Evolutionary conservation across 2,797 vertebrate species (phyloP).

Genomic region (Gastrophryne carolinensis): DNA sequence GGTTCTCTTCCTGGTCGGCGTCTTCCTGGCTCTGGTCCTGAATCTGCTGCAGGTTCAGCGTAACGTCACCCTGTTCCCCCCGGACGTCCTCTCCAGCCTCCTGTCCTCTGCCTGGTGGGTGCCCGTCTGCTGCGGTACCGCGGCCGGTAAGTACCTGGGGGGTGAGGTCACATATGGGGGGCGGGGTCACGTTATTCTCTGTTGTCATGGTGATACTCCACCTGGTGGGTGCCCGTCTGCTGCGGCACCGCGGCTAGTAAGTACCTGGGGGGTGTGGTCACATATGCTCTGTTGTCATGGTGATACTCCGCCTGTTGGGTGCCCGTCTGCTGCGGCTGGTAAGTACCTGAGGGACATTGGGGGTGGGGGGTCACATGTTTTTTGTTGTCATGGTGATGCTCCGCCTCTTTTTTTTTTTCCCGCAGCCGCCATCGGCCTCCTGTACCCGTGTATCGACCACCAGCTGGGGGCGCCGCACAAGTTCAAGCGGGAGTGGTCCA

Average conservation of each 20-base stretch:
- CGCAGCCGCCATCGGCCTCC: constrained; percentile 85
- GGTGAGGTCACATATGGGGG: too few species aligned
- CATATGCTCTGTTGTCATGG: too few species aligned
- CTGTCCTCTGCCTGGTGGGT: constrained; percentile 97
- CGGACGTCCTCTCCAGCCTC: constrained; percentile 91
- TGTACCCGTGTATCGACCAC: constrained; percentile 95
- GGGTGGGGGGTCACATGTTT: too few species aligned
- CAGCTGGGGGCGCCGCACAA: constrained; percentile 91
- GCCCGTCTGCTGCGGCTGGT: too few species aligned
- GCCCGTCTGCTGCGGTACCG: constrained; percentile 89
- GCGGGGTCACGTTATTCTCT: too few species aligned
- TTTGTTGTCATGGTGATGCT: too few species aligned
- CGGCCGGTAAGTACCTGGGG: constrained; percentile 76
- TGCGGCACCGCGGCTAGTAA: constrained; percentile 92
- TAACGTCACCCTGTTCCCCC: constrained; percentile 92
- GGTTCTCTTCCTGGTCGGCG: constrained; percentile 88
- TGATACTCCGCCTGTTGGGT: too few species aligned
- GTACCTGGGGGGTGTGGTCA: too few species aligned
- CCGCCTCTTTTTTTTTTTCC: background rate
- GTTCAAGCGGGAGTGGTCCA: constrained; percentile 96
- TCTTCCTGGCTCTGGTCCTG: constrained; percentile 88
- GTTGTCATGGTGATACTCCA: too few species aligned
- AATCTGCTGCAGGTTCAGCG: constrained; percentile 95
- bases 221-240: constrained; percentile 95
- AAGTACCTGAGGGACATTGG: too few species aligned